Evolutionary conservation across 2,888 invertebrate species (phyloP).

Genomic region (Lasioglossum lativentre): DNA sequence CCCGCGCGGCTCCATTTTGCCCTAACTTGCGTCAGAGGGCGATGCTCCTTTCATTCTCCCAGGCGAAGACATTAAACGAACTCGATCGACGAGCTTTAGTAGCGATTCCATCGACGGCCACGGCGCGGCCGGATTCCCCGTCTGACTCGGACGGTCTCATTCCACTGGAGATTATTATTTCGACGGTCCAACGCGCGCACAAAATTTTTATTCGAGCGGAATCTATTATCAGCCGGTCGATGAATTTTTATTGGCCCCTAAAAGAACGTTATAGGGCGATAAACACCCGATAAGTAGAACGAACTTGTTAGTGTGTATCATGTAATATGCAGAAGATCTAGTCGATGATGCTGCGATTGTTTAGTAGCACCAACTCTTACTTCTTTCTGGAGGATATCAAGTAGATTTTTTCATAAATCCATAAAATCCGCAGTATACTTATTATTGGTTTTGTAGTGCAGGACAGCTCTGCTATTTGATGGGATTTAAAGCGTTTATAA

Average conservation of each 20-base stretch:
- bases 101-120: constrained; percentile 63
- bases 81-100: constrained; percentile 65
- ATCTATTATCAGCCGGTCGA: constrained; percentile 53
- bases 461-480: background rate
- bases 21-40: constrained; percentile 58
- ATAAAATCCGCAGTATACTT: background rate
- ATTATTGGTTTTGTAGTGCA: background rate
- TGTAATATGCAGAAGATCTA: background rate
- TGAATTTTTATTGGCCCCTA: constrained; percentile 72
- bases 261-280: constrained; percentile 50
- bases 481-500: background rate
- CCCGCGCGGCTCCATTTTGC: constrained; percentile 69
- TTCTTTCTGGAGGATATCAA: background rate
- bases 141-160: background rate
- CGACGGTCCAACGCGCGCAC: background rate
- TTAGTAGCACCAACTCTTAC: too few relatives aligned
- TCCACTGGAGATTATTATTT: constrained; percentile 27
- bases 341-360: background rate
- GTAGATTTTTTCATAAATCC: background rate
- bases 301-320: constrained; percentile 1
- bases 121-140: background rate
- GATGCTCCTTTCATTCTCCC: constrained; percentile 64
- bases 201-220: constrained; percentile 11
- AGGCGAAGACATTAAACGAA: constrained; percentile 67
- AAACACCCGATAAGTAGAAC: background rate